phyloP scores from a whole-genome alignment of 2,113 vertebrate species.

The Microtus oregoni region DNA sequence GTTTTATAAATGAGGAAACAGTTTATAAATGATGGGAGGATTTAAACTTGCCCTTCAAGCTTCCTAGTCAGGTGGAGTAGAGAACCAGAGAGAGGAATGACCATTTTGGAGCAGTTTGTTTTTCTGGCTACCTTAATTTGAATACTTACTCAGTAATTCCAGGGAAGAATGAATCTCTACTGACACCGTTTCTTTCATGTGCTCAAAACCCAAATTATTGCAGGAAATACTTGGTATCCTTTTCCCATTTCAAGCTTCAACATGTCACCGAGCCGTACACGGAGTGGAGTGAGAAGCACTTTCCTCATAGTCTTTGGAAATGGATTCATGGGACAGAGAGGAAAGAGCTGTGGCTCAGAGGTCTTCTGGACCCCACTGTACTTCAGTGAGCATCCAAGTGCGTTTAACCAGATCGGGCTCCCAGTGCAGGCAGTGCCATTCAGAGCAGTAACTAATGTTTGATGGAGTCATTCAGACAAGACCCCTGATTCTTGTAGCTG shows the following conservation, averaged over 20 bases:
- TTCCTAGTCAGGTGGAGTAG: background rate
- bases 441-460: background rate
- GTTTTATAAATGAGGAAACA: background rate
- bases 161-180: background rate
- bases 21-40: background rate
- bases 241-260: background rate
- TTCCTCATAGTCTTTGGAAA: background rate
- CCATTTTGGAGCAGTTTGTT: background rate
- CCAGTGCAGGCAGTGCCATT: background rate
- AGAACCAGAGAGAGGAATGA: background rate
- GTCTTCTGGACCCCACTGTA: background rate
- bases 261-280: background rate
- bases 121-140: background rate
- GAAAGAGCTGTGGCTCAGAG: background rate
- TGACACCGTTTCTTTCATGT: background rate
- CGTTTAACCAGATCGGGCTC: background rate
- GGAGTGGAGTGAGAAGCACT: background rate
- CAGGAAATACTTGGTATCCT: background rate
- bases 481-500: background rate
- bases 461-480: background rate
- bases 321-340: background rate
- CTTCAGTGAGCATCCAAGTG: background rate
- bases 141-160: background rate
- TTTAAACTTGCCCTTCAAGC: background rate
- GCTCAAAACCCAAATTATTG: background rate